Base-by-base conservation (phyloP, 2,888 invertebrate species). In the Noctua comes region DNA sequence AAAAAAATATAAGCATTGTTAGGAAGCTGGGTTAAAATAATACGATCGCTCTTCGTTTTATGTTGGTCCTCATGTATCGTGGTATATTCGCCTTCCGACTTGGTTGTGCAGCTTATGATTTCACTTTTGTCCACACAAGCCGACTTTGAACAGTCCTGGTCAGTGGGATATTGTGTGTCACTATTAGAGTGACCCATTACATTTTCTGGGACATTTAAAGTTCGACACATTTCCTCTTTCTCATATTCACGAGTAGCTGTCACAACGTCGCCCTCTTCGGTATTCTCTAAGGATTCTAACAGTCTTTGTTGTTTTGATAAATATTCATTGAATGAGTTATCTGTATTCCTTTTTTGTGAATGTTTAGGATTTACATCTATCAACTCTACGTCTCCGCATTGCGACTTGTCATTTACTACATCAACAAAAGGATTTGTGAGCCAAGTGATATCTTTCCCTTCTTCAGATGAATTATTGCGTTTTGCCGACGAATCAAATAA, bases 1-100 rank as follows among this genome's bases (percentile, higher is more conserved):
- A 95, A 91, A 89, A 94, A 92, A 76, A 95, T 88, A 86, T 92
- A 95, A 92, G 95, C 92, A 88, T 94, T 94, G 88, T 93, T 93
- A 89, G 93, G 90, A 84, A 94, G 89, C 80, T 94, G 92, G 59
- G 92, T 89, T 85, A 93, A 83, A 70, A 92, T 80, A 77, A 89
- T 90, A 75, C 90, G 86, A 75, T 90, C 84, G 71, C 78, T 87
- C 76, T 84, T 78, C 27, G 81, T 68, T 65, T 82, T 78, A 18
- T 81, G 76, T 46, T 82, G 79, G 21, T 77, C 70, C 59, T 84
- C 82, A 36, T 72, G 74, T 27, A 77, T 43, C 18, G 21, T 54
- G 72, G 43, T 11, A 73, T 27, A 4, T 46, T 80, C 59, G 4
- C 36, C 62, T 46, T 21, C 64, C 24, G 36, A 54, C 36, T 77